Conservation (phyloP, 2,888 invertebrate genomes). For the Tipula confusa region DNA sequence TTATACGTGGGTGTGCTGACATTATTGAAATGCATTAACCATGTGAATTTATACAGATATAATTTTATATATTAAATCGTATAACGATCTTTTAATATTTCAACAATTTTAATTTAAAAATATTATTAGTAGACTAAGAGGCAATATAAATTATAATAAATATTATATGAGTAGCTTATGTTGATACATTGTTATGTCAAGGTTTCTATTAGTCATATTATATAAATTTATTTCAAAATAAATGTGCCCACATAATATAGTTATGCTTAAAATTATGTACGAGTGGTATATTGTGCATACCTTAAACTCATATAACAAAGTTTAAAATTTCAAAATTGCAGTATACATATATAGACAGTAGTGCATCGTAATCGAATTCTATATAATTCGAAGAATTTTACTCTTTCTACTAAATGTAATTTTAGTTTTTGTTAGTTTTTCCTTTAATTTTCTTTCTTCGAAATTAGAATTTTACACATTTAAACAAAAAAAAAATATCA, state of each 20-base stretch:
- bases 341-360: no score
- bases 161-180: neutral
- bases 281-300: neutral
- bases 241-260: neutral
- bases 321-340: constrained; percentile 9
- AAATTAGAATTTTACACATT: neutral
- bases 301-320: neutral
- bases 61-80: neutral
- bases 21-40: neutral
- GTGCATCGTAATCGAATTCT: neutral
- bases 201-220: neutral
- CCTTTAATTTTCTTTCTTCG: neutral
- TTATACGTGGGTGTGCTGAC: neutral
- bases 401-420: neutral
- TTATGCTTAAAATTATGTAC: neutral
- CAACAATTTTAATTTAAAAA: neutral
- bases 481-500: neutral
- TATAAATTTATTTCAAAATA: neutral
- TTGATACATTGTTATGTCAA: neutral
- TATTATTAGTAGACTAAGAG: neutral
- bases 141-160: neutral
- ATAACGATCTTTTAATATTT: neutral
- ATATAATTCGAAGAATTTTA: neutral
- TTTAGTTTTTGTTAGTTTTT: neutral
- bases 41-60: neutral